Evolutionary conservation across 2,888 invertebrate species (phyloP), one percentile per base, ranked within the genome.

Genomic region (Nomada flava): DNA sequence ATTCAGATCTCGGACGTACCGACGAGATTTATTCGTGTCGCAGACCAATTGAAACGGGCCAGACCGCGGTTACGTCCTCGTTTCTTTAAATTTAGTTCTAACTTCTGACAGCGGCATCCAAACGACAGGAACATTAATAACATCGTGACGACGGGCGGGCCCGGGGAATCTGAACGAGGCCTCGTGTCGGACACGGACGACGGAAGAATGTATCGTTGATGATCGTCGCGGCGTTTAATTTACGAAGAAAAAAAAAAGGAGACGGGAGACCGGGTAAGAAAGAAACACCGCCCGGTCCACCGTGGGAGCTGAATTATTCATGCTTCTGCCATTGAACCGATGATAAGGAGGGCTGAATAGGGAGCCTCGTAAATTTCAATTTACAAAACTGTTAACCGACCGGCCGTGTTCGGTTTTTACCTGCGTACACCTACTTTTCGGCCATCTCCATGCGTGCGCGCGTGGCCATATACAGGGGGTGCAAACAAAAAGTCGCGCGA

Each of bases 341-440:
- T 88, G 88, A 85, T 87, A 88, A 88, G 88, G 79, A 82, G 79
- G 76, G 63, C 67, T 72, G 82, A 76, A 76, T 67, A 78, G 52
- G 79, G 70, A 74, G 36, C 63, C 79, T 79, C 89, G 89, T 91
- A 91, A 91, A 92, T 92, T 92, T 90, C 91, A 92, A 92, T 92
- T 92, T 92, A 91, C 90, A 91, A 91, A 92, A 92, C 90, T 91
- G 91, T 91, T 92, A 89, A 90, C 86, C 88, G 83, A 64, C 76
- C 76, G 83, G 47, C 76, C 75, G 76, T 80, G 86, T 82, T 76
- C 79, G 88, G 74, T 82, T 71, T 57, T 84, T 85, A 86, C 86
- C 84, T 84, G 86, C 65, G 79, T 70, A 69, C 83, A 70, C 83
- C 88, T 82, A 83, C 79, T 89, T 87, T 85, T 80, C 83, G 81